These are phyloP conservation scores for Cataglyphis altisquamis DNA, from an alignment of 2,888 invertebrate genomes.

Conservation along the genomic window DNA sequence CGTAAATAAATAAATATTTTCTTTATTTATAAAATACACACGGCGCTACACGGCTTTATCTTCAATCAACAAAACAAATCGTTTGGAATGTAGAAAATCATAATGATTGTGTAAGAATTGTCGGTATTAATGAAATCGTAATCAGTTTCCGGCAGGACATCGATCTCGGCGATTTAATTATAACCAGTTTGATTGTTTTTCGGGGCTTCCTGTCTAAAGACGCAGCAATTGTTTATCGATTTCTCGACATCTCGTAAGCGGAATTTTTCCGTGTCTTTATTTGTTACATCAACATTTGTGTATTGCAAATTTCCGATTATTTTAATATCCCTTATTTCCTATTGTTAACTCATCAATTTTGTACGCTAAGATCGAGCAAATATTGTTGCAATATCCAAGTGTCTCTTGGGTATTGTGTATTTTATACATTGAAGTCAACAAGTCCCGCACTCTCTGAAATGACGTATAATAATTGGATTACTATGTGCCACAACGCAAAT, in stretches of 20 bases:
- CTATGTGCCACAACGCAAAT: neutral
- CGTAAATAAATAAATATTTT: neutral
- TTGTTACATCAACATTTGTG: neutral
- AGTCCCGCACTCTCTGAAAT: neutral
- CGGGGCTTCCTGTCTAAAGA: slow-evolving; percentile 52
- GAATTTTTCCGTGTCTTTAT: neutral
- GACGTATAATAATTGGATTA: neutral
- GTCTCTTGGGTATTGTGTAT: neutral
- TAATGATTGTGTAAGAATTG: slow-evolving; percentile 13
- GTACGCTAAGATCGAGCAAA: neutral
- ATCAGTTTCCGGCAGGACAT: slow-evolving; percentile 22
- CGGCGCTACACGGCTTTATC: neutral
- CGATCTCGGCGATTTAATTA: slow-evolving; percentile 58
- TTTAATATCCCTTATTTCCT: neutral
- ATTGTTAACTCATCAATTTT: neutral
- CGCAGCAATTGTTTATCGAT: slow-evolving; percentile 22
- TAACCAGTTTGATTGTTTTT: slow-evolving; percentile 59
- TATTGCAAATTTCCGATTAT: neutral
- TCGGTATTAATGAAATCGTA: slow-evolving; percentile 31
- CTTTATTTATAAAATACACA: neutral
- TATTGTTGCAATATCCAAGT: neutral
- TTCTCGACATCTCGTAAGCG: neutral
- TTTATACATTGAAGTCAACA: neutral
- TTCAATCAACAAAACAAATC: neutral
- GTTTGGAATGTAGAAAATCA: neutral